Evolutionary conservation across 2,888 invertebrate genomes (phyloP), one percentile per base, ranked within the genome.

Genomic region (Coenonympha glycerion): DNA sequence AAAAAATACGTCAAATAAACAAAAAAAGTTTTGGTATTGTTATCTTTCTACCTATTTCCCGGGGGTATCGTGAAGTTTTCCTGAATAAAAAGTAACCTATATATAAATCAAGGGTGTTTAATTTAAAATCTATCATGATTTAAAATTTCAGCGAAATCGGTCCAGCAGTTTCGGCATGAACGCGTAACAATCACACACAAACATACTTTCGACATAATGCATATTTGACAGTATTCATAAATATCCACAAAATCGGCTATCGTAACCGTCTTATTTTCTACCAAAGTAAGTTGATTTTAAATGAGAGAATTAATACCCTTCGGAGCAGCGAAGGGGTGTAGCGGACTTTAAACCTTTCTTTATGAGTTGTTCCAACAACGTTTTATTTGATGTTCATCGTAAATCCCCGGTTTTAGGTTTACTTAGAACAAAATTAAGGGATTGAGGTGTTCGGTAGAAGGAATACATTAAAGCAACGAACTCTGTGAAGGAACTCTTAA

Each of bases 341-440:
- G 13, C 37, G 47, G 26, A 39, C 39, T 49, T 49, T 49, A 44
- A 55, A 44, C 34, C 39, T 45, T 36, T 46, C 49, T 53, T 55
- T 55, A 50, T 36, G 47, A 42, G 47, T 47, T 50, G 31, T 47
- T 49, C 30, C 22, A 31, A 53, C 18, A 30, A 28, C 31, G 42
- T 50, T 46, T 50, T 48, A 48, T 55, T 53, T 41, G 47, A 50
- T 50, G 49, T 34, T 53, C 37, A 49, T 26, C 36, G 30, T 49
- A 49, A 53, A 49, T 24, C 46, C 31, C 36, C 22, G 16, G 26
- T 40, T 39, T 41, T 45, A 26, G 34, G 34, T 40, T 40, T 47
- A 36, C 30, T 52, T 40, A 48, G 33, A 47, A 24, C 22, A 15
- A 36, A 41, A 42, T 37, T 47, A 52, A 47, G 30, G 45, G 45